phyloP scores from a whole-genome alignment of 1,140 invertebrate species.

The Diorhabda sublineata region DNA sequence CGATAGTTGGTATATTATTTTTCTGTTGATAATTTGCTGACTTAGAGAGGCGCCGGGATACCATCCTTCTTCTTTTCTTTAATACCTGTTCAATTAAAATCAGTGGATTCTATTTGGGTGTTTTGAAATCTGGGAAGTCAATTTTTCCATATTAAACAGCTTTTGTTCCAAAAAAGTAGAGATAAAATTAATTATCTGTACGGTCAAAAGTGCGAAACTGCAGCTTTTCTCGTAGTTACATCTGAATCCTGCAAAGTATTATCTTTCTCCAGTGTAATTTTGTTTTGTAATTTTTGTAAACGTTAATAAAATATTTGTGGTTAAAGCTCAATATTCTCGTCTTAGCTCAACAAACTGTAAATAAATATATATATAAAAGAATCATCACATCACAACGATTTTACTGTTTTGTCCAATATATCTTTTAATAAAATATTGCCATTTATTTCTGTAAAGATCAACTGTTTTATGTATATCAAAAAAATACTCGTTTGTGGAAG shows the following conservation, averaged over 20 bases:
- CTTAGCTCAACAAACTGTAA: conserved; percentile 30
- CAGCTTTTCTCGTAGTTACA: neutral
- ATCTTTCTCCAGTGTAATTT: neutral
- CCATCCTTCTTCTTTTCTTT: no score
- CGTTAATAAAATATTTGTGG: conserved; percentile 16
- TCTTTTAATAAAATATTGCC: no score
- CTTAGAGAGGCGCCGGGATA: no score
- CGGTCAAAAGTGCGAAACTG: neutral
- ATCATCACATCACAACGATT: conserved; percentile 26
- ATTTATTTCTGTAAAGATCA: no score
- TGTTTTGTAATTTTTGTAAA: neutral
- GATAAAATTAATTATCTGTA: neutral
- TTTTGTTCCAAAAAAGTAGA: neutral
- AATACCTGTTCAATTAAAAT: no score
- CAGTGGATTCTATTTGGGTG: no score
- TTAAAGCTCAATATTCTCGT: conserved; percentile 32
- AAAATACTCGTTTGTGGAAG: no score
- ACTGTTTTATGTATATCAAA: no score
- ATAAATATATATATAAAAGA: conserved; percentile 20
- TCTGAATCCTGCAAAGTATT: neutral
- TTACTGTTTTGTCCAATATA: neutral
- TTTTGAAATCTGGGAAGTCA: no score
- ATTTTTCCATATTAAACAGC: no score
- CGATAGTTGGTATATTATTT: no score
- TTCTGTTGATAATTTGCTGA: no score